Base-by-base conservation (phyloP, 1,140 invertebrate genomes). In the Melitaea cinxia region DNA sequence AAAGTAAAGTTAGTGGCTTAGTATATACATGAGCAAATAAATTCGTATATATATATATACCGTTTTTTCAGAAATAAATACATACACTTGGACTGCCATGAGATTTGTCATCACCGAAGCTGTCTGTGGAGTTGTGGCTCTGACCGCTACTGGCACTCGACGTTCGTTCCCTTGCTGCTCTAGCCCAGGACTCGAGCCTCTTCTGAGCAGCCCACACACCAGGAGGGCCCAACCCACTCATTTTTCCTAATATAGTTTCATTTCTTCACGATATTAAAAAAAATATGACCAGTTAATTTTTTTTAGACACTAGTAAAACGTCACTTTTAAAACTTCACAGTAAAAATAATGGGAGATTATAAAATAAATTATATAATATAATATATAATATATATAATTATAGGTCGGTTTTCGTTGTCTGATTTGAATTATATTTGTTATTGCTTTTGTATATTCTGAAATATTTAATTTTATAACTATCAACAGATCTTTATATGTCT, bases 171-270 rank as follows among this genome's bases (percentile, higher is more conserved):
- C 94, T 93, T 33, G 94, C 94, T 10, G 94, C 93, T 52, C 93
- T 89, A 1, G 94, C 94, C 94, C 94, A 95, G n/a, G 93, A 94
- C 80, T 94, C 94, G 9, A 95, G 89, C 54, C 94, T 87, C 75
- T 94, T 94, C 80, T 95, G 94, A 1, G 94, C 93, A 42, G 94
- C 92, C 94, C 94, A 95, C 68, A 94, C 94, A 64, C 94, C 93
- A 19, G 94, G 93, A 17, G 94, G 94, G 65, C 94, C 94, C 59
- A 94, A 82, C 52, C 93, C 93, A 78, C 93, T 94, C 93, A 94
- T 94, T 12, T 71, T 75, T 42, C 21, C 62, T 53, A 50, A n/a
- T 71, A 52, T 70, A 65, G 72, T 58, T 59, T 72, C 62, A 76
- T 73, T 70, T 58, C 63, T 69, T 74, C 68, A 81, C 66, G 19